Percentiles rank a stretch among this genome's conserved stretches.
Conservation (phyloP, 1,140 invertebrate species). For the Euura lappo region DNA sequence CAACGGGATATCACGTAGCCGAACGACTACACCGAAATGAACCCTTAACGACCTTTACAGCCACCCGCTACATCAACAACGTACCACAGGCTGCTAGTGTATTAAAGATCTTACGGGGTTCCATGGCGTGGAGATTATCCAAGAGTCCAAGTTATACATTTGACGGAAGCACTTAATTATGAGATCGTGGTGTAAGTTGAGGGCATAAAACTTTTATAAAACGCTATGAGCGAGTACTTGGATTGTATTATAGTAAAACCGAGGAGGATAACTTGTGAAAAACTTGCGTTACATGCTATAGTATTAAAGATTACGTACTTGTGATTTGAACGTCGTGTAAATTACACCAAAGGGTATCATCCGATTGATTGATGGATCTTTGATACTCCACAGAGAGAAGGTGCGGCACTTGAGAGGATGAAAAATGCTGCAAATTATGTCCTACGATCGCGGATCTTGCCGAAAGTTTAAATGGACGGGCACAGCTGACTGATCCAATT, state of each 20-base stretch:
- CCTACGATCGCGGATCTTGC: too few relatives aligned
- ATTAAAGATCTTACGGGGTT: background rate
- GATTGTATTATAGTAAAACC: too few relatives aligned
- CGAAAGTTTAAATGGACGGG: too few relatives aligned
- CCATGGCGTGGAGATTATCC: background rate
- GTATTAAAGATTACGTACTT: background rate
- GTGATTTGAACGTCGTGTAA: background rate
- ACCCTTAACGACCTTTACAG: constrained; percentile 1
- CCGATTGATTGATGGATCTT: background rate
- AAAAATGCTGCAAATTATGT: too few relatives aligned
- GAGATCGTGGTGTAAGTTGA: too few relatives aligned
- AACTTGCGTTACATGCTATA: background rate
- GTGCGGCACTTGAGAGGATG: background rate
- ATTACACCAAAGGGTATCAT: background rate
- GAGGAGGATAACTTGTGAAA: background rate
- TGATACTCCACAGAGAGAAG: background rate
- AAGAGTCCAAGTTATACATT: too few relatives aligned
- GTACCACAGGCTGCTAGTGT: background rate
- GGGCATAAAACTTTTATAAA: too few relatives aligned
- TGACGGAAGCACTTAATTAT: too few relatives aligned
- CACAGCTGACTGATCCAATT: too few relatives aligned
- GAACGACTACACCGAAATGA: background rate
- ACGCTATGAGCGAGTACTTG: too few relatives aligned
- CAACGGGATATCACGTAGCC: background rate
- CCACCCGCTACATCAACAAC: background rate